phyloP scores from a whole-genome alignment of 2,888 invertebrate genomes.

The Dicranocentrus wangi region DNA sequence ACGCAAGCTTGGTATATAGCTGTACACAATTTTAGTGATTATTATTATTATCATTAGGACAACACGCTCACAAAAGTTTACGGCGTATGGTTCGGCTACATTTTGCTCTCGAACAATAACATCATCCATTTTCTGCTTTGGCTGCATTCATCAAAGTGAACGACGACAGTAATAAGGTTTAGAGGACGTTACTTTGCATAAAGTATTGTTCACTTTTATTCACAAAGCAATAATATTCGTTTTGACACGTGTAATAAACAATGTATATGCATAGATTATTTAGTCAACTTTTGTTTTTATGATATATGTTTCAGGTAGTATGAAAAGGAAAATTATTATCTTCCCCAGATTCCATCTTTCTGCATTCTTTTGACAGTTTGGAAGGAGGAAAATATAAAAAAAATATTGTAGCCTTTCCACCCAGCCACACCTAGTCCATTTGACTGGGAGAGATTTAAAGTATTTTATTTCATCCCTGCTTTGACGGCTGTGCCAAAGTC shows the following conservation, averaged over 20 bases:
- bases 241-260: not conserved
- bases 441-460: not conserved
- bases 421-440: constrained; percentile 1
- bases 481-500: not conserved
- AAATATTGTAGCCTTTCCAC: not conserved
- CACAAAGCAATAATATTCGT: not conserved
- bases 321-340: not conserved
- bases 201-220: not conserved
- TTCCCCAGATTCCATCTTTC: not conserved
- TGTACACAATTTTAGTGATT: too few relatives aligned
- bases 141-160: not conserved
- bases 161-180: constrained; percentile 4
- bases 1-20: too few relatives aligned
- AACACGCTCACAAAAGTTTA: not conserved
- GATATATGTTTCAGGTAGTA: not conserved
- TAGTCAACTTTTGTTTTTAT: not conserved
- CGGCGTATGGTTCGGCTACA: not conserved
- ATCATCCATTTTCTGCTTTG: constrained; percentile 13
- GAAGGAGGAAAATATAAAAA: too few relatives aligned
- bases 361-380: not conserved
- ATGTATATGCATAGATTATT: not conserved
- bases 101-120: not conserved
- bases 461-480: not conserved
- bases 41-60: too few relatives aligned
- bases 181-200: constrained; percentile 6